A percentile compares a stretch with the other conserved stretches of the same genome.
Conservation (phyloP, 2,888 invertebrate genomes). For the Corbicula japonica region DNA sequence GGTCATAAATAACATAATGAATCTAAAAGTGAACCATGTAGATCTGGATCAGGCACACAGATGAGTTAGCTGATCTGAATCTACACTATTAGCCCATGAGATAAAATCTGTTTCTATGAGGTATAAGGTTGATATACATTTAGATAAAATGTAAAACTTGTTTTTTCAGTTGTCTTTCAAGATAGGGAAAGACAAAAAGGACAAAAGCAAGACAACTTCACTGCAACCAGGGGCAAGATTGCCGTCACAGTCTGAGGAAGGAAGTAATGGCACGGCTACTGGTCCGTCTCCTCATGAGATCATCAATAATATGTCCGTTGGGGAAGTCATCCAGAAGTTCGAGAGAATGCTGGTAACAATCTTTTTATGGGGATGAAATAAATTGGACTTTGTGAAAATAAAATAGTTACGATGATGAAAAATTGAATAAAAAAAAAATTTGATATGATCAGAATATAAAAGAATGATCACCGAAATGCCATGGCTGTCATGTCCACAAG, state of each 20-base stretch:
- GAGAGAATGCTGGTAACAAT: conserved; percentile 92
- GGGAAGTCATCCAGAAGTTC: conserved; percentile 91
- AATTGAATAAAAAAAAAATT: no score
- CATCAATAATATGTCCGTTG: conserved; percentile 90
- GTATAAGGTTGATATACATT: background rate
- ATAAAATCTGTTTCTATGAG: no score
- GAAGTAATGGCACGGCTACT: conserved; percentile 63
- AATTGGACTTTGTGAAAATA: no score
- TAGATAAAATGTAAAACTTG: conserved; percentile 1
- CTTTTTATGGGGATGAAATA: no score
- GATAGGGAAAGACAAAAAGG: conserved; percentile 76
- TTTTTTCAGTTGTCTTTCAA: conserved; percentile 77
- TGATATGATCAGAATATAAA: no score
- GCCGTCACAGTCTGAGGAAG: conserved; percentile 58
- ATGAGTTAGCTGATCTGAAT: background rate
- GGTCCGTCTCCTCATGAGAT: conserved; percentile 73
- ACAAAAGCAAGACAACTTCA: conserved; percentile 70
- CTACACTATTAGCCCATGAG: no score
- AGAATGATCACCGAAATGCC: no score
- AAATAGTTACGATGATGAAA: no score
- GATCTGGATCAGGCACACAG: background rate
- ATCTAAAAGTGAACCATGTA: no score
- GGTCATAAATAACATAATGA: no score
- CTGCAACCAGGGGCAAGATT: conserved; percentile 54
- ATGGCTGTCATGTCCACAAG: no score